Percentiles rank a stretch among this genome's conserved stretches.
Conservation (phyloP, 1,140 invertebrate species). For the Ptiloglossa arizonensis region DNA sequence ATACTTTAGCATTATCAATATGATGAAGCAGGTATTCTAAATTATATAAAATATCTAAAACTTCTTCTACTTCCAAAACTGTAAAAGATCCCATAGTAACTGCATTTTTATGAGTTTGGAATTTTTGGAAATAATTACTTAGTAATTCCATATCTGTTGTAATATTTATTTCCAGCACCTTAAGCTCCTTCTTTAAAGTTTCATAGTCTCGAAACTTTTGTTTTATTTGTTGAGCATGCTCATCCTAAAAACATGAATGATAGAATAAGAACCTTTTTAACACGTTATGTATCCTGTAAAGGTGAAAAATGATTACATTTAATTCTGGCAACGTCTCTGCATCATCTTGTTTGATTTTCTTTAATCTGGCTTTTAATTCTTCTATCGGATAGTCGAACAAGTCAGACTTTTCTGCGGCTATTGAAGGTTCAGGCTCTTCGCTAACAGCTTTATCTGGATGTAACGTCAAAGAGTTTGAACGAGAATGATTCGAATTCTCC, state of each 20-base stretch:
- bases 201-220: constrained; percentile 84
- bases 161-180: constrained; percentile 84
- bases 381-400: constrained; percentile 68
- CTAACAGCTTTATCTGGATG: constrained; percentile 70
- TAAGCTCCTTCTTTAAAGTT: constrained; percentile 86
- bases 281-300: background rate
- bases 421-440: constrained; percentile 59
- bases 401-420: constrained; percentile 61
- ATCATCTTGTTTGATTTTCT: constrained; percentile 67
- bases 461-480: constrained; percentile 69
- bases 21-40: constrained; percentile 90
- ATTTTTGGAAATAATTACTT: constrained; percentile 83
- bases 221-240: constrained; percentile 52
- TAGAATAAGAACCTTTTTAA: background rate
- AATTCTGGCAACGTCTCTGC: constrained; percentile 40
- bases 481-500: constrained; percentile 72
- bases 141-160: constrained; percentile 88
- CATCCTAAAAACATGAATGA: constrained; percentile 58
- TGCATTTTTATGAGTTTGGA: constrained; percentile 77
- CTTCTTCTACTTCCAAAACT: constrained; percentile 72
- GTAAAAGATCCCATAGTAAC: constrained; percentile 68
- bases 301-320: constrained; percentile 48
- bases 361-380: constrained; percentile 73
- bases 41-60: constrained; percentile 84
- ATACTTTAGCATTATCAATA: constrained; percentile 89